Evolutionary conservation across 2,888 invertebrate species (phyloP), one percentile per base, ranked within the genome.

Genomic region (Caenorhabditis wallacei): DNA sequence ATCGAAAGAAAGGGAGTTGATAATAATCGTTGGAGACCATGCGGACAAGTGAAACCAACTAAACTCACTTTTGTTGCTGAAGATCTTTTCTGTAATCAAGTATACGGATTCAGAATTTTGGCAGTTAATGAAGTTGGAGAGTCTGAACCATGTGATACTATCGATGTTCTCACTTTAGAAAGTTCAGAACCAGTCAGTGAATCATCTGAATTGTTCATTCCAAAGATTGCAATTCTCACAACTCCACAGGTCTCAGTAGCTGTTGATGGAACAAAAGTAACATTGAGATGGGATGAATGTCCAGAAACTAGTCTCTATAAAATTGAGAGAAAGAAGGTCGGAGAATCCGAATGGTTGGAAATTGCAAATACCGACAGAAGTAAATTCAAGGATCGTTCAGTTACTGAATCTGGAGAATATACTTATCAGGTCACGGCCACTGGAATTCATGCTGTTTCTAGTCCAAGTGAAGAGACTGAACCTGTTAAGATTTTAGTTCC

Each of bases 91-190:
- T 85, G 86, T 37, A 87, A 88, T 68, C 87, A 89, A 51, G 85
- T 88, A 13, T 90, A 90, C 71, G 86, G 89, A 22, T 90, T 89
- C 88, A 83, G 88, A 24, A 85, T 89, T 18, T 53, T 86, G 1
- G 89, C 89, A 24, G 82, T 88, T n/a, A 89, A 89, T 72, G 89
- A 88, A 24, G 88, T 90, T n/a, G 90, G 90, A 51, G 86, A 88
- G 61, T 83, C 85, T 5, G 86, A 87, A 18, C 89, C 89, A 30
- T 87, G 84, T 18, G 85, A 88, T 20, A 82, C 87, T 20, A 82
- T 89, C 22, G 90, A 90, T 70, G 88, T 89, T 20, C 79, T 88
- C 35, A 90, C 90, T 5, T 59, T 82, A 13, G 80, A 84, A 22
- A 83, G 82, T 48, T 70, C 68, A 18, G 84, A 85, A 40, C 75